Percentiles rank a stretch among this genome's conserved stretches.
Evolutionary conservation across 1,140 invertebrate species (phyloP).

Genomic region (Cydia splendana): DNA sequence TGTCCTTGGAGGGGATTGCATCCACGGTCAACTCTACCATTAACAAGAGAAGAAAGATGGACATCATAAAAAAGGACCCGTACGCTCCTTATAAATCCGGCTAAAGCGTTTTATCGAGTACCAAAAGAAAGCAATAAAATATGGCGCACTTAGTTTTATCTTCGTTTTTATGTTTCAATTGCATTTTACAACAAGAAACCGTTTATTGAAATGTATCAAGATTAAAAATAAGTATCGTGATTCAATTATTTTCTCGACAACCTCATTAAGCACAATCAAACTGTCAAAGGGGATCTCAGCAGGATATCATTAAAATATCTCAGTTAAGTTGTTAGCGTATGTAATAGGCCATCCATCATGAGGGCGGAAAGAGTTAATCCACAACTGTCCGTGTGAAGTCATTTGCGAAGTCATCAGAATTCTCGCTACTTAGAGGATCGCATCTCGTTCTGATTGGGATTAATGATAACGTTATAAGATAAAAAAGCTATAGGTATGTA

Average conservation of each 20-base stretch:
- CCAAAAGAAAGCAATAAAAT: background rate
- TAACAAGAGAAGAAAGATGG: too few species aligned
- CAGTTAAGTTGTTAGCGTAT: background rate
- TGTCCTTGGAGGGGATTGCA: too few species aligned
- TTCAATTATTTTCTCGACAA: background rate
- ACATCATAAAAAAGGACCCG: too few species aligned
- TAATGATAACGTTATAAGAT: too few species aligned
- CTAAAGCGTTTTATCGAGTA: background rate
- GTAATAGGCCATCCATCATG: background rate
- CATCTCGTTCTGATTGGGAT: too few species aligned
- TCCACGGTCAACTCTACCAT: too few species aligned
- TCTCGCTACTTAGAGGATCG: too few species aligned
- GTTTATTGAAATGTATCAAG: background rate
- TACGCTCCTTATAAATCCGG: background rate
- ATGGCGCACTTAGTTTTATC: background rate
- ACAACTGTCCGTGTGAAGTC: background rate
- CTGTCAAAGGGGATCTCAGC: background rate
- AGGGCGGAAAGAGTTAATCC: background rate
- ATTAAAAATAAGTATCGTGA: background rate
- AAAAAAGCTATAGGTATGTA: too few species aligned
- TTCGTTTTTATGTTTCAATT: background rate
- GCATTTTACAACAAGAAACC: background rate
- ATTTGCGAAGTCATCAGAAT: too few species aligned
- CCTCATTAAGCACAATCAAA: background rate
- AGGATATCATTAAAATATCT: slow-evolving; percentile 6